A percentile compares a stretch with the other conserved stretches of the same genome.
Conservation (phyloP, 2,888 invertebrate species). For the Brassicogethes aeneus region DNA sequence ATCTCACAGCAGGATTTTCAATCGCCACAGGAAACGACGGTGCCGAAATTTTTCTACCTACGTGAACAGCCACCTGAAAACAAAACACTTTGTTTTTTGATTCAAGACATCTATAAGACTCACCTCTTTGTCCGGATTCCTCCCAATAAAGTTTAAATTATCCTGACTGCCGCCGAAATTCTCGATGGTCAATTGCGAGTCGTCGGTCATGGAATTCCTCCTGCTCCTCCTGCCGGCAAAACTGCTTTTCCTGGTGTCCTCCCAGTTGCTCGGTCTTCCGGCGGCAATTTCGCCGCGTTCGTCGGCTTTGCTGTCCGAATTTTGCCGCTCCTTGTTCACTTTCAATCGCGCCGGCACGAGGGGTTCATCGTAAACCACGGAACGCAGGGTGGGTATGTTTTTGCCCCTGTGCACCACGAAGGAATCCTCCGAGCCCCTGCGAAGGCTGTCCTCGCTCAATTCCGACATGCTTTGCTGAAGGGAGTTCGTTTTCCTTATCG, state of each 20-base stretch:
- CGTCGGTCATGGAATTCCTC: conserved; percentile 75
- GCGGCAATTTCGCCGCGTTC: conserved; percentile 62
- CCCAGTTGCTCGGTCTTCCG: conserved; percentile 81
- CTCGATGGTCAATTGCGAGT: conserved; percentile 84
- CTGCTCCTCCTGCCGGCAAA: conserved; percentile 79
- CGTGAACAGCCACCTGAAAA: conserved; percentile 38
- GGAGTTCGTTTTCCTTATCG: conserved; percentile 37
- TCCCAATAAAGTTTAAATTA: conserved; percentile 74
- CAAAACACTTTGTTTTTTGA: too few relatives aligned
- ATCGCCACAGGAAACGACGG: conserved; percentile 42
- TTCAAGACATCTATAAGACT: conserved; percentile 3
- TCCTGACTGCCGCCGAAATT: conserved; percentile 91
- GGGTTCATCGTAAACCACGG: conserved; percentile 50
- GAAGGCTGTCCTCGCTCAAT: conserved; percentile 39
- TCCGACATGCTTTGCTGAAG: conserved; percentile 34
- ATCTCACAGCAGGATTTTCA: conserved; percentile 59
- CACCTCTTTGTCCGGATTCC: conserved; percentile 71
- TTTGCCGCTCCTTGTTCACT: conserved; percentile 53
- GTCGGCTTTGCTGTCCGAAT: conserved; percentile 56
- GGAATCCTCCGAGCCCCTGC: conserved; percentile 52
- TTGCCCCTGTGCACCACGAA: conserved; percentile 76
- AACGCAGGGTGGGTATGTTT: conserved; percentile 69
- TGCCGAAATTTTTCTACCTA: conserved; percentile 45
- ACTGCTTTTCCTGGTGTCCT: conserved; percentile 58
- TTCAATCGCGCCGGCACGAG: conserved; percentile 44